Conservation (phyloP, 1,140 invertebrate genomes). For the Nebria ingens region DNA sequence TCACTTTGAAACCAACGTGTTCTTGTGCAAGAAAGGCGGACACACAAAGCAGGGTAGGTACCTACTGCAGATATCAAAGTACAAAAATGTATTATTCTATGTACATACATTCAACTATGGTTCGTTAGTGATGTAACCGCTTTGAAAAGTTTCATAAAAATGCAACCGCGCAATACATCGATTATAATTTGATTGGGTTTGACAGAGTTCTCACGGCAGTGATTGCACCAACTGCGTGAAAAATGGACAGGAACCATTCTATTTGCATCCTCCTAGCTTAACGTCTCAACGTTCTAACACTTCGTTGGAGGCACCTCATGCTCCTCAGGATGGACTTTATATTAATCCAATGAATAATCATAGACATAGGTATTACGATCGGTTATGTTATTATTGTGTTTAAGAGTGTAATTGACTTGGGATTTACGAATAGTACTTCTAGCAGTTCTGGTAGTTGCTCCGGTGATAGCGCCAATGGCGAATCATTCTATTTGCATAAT, state of each 20-base stretch:
- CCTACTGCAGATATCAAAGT: no score
- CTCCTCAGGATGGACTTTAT: constrained; percentile 65
- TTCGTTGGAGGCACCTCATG: constrained; percentile 35
- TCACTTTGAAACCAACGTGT: constrained; percentile 18
- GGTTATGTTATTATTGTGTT: neutral
- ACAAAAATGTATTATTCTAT: neutral
- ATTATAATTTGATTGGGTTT: constrained; percentile 12
- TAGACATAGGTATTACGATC: constrained; percentile 26
- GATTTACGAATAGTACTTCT: constrained; percentile 18
- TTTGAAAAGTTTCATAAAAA: neutral
- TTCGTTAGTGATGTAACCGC: neutral
- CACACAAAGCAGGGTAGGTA: constrained; percentile 23
- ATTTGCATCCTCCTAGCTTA: constrained; percentile 53
- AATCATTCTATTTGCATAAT: constrained; percentile 76
- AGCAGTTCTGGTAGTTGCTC: constrained; percentile 22
- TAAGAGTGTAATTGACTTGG: neutral
- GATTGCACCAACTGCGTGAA: constrained; percentile 32
- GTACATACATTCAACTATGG: neutral
- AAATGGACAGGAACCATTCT: constrained; percentile 51
- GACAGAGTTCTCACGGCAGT: constrained; percentile 22
- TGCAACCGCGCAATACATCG: constrained; percentile 10
- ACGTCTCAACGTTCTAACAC: constrained; percentile 18
- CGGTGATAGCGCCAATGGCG: constrained; percentile 34
- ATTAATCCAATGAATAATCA: constrained; percentile 64
- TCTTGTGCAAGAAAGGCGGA: constrained; percentile 26